phyloP scores from a whole-genome alignment of 30 jellyfish, hydroid and myxozoan species.

The Hydractinia echinata region DNA sequence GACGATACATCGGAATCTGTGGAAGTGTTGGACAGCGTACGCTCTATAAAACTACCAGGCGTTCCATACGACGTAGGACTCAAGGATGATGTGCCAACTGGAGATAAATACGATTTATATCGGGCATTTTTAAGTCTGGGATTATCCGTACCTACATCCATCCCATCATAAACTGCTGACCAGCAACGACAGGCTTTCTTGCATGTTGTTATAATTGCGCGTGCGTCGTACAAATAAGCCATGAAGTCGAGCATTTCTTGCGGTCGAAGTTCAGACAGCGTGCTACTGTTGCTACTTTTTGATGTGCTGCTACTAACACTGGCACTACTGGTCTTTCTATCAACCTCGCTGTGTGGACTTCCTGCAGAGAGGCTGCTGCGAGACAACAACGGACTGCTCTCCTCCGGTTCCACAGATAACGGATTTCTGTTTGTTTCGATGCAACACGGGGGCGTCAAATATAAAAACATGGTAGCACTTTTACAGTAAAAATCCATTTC shows the following conservation, averaged over 20 bases:
- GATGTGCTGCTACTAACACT: slow-evolving; percentile 24
- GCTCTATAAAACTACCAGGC: neutral
- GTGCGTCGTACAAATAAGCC: slow-evolving; percentile 63
- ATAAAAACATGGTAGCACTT: slow-evolving; percentile 94
- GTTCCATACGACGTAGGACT: slow-evolving; percentile 12
- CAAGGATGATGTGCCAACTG: neutral
- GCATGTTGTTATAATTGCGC: slow-evolving; percentile 44
- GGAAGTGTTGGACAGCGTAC: slow-evolving; percentile 2
- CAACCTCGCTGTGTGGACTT: neutral
- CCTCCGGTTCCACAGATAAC: neutral
- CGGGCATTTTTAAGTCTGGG: slow-evolving; percentile 41
- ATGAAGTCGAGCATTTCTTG: slow-evolving; percentile 35
- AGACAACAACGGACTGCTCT: slow-evolving; percentile 12
- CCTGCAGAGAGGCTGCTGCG: neutral
- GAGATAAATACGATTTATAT: neutral
- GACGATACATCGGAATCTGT: slow-evolving; percentile 2
- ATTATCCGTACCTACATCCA: slow-evolving; percentile 86
- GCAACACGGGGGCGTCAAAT: slow-evolving; percentile 88
- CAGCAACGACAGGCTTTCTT: slow-evolving; percentile 85
- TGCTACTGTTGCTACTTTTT: neutral
- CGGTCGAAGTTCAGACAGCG: neutral
- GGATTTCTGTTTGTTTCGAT: slow-evolving; percentile 35
- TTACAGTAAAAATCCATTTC: slow-evolving; percentile 90
- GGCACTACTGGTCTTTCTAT: neutral
- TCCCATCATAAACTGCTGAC: slow-evolving; percentile 96